Base-by-base conservation (phyloP, 2,888 invertebrate genomes). In the Hemicrepidius hirtus region DNA sequence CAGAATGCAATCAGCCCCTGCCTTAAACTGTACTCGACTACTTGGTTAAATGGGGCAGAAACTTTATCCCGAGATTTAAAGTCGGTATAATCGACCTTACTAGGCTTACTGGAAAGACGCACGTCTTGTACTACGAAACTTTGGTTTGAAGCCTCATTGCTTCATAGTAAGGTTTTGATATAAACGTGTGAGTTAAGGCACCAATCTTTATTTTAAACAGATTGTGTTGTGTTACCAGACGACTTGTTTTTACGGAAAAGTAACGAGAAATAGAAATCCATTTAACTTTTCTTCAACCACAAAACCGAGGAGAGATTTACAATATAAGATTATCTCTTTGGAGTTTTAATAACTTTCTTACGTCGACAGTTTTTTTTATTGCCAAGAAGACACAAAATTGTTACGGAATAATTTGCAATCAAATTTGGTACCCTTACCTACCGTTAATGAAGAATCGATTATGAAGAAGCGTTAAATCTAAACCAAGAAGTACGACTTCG, bases 41-140 rank as follows among this genome's bases (percentile, higher is more conserved):
- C 69, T 70, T 70, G 77, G 80, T 80, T 81, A 79, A 82, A 81
- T 81, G 77, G 79, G 75, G 74, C 70, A 76, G 80, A 80, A 82
- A 80, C 79, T 81, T 82, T 77, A 80, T 78, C 79, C 75, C 69
- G 64, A 74, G 78, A 76, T 77, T 80, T 77, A 77, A 80, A 77
- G 80, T 80, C 77, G 74, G 78, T 77, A 79, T 77, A 79, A 77
- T 80, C 76, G 75, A 59, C 41, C 24, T 55, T 16, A 28, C 6
- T 16, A 32, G 64, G 21, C 21, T 65, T 65, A 53, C 50, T 53
- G 50, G 53, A 53, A 65, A 65, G 64, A 40, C 64, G 16, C 50
- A 50, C 64, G 64, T 65, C 53, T 50, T 65, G 64, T 65, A 53
- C 32, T 53, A 40, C 53, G 49, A 63, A 63, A 63, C 63, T 63